Conservation (phyloP, 2,888 invertebrate species). For the Drosophila emarginata region DNA sequence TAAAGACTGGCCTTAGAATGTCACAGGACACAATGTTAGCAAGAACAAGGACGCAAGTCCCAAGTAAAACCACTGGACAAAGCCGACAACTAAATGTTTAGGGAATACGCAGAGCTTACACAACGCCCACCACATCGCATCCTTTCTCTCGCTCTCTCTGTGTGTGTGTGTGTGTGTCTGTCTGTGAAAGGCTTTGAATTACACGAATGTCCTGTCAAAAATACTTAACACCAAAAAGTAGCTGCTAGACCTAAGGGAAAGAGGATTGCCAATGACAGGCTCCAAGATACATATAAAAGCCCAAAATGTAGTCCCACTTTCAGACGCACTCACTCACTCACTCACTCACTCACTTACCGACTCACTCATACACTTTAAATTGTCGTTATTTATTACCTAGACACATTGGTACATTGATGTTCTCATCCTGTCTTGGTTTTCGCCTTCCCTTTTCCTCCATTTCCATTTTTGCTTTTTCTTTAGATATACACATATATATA, state of each 20-base stretch:
- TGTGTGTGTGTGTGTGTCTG: background rate
- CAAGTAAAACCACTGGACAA: conserved; percentile 44
- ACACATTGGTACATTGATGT: conserved; percentile 49
- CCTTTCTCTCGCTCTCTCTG: background rate
- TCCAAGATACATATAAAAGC: conserved; percentile 26
- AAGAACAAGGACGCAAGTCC: conserved; percentile 27
- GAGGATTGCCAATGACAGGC: conserved; percentile 58
- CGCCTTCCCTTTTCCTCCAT: background rate
- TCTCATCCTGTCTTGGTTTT: conserved; percentile 6
- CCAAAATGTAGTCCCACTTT: conserved; percentile 14
- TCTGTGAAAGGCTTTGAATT: conserved; percentile 54
- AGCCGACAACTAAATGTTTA: conserved; percentile 64
- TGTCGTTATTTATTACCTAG: conserved; percentile 61
- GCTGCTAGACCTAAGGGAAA: conserved; percentile 27
- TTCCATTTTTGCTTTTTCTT: conserved; percentile 1
- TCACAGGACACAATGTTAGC: background rate
- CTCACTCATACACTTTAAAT: conserved; percentile 49
- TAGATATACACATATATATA: background rate
- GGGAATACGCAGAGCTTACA: conserved; percentile 38
- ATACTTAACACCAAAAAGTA: conserved; percentile 58
- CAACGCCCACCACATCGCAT: background rate
- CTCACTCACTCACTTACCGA: background rate
- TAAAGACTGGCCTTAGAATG: conserved; percentile 20
- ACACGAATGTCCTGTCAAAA: conserved; percentile 69
- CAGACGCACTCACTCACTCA: conserved; percentile 1